Percentiles rank a stretch among this genome's conserved stretches.
Conservation (phyloP, 2,888 invertebrate genomes). For the Alcis repandata region DNA sequence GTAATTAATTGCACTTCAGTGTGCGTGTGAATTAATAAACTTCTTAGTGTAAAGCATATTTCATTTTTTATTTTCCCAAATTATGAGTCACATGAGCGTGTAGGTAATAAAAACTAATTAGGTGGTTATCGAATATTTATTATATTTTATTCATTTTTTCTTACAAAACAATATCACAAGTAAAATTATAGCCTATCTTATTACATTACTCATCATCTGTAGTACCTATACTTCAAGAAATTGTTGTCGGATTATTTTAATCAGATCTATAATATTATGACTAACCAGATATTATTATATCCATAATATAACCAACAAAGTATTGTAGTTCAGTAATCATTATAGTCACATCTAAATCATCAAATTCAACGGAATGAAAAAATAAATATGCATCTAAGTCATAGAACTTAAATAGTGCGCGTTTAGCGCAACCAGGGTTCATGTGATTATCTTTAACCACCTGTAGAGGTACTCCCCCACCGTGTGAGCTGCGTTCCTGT, state of each 20-base stretch:
- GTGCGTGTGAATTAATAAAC: constrained; percentile 80
- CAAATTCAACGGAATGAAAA: too few species aligned
- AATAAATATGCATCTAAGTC: too few species aligned
- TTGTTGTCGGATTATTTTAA: too few species aligned
- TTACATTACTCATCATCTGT: neutral
- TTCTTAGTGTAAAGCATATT: constrained; percentile 79
- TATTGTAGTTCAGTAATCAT: too few species aligned
- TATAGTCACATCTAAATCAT: too few species aligned
- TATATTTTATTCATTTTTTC: neutral
- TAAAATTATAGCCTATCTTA: neutral
- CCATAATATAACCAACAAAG: too few species aligned
- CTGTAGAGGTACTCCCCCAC: constrained; percentile 66
- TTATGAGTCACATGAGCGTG: too few species aligned
- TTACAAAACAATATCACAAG: constrained; percentile 6
- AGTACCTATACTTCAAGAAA: too few species aligned
- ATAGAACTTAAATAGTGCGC: neutral
- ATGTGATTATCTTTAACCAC: constrained; percentile 72
- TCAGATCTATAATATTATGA: too few species aligned
- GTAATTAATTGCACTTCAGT: constrained; percentile 70
- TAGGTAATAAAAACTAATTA: neutral
- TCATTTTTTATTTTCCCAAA: constrained; percentile 47
- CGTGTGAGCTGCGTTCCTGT: constrained; percentile 69
- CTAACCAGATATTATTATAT: too few species aligned
- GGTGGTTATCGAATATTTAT: neutral
- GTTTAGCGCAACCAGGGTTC: neutral